Evolutionary conservation across 1,140 invertebrate species (phyloP), one percentile per base, ranked within the genome.

Genomic region (Chironomus striatipennis): DNA sequence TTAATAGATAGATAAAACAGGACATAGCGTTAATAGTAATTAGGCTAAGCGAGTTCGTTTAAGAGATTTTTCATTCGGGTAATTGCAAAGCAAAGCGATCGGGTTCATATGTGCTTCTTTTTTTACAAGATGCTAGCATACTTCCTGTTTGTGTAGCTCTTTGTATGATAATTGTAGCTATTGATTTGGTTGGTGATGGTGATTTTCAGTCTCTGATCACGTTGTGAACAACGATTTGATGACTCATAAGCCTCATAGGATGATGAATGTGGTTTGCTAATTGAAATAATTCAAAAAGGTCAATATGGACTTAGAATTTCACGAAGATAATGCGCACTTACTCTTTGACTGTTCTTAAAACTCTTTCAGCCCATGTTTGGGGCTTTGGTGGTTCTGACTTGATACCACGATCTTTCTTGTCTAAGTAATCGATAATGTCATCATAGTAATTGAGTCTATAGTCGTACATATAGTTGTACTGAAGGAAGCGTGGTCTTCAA

Each of bases 391-490:
- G 85, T 74, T 93, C 91, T 17, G 88, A 85, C 0, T 82, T 81
- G 34, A 90, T 80, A 1, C 92, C 92, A 76, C 85, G 85, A 79
- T 89, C 87, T 74, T 90, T 87, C 79, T 89, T 88, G 79, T 94
- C 89, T 81, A 94, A 83, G 82, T 90, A 94, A 77, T 90, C 89
- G 79, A 94, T 92, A 47, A 92, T 87, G 78, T 93, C 91, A 79
- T 93, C 87, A 81, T 94, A 94, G 81, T 94, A 94, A 82, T 91
- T 92, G 81, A 88, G 86, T 82, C 89, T 88, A 83, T 93, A 94
- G 79, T 93, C 89, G 82, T 92, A 92, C 79, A 93, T 85, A 79
- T 93, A 93, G 77, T 86, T 87, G 83, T 94, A 94, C 80, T 92
- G 90, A 7, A 92, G 86, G 82, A 90, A 89, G 78, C 89, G 87